Percentiles rank a stretch among this genome's conserved stretches.
Conservation (phyloP, 1,140 invertebrate genomes). For the Hylaeus anthracinus region DNA sequence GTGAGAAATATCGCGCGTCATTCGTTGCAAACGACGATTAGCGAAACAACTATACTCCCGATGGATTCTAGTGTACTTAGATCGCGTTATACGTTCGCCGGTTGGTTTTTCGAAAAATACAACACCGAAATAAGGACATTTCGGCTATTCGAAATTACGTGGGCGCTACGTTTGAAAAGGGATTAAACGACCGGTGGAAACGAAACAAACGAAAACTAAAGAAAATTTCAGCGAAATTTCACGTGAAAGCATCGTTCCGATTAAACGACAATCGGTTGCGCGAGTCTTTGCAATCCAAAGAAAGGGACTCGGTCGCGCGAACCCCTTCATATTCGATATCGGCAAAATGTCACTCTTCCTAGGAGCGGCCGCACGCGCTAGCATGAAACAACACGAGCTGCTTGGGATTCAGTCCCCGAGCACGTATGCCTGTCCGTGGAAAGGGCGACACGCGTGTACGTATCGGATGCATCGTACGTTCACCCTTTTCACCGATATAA, state of each 20-base stretch:
- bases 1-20: conserved; percentile 31
- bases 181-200: conserved; percentile 44
- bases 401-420: conserved; percentile 43
- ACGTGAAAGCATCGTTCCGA: background rate
- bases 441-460: conserved; percentile 39
- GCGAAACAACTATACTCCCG: conserved; percentile 20
- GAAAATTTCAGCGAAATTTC: background rate
- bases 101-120: no score
- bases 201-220: background rate
- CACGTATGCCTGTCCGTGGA: conserved; percentile 51
- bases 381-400: conserved; percentile 21
- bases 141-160: no score
- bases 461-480: conserved; percentile 39
- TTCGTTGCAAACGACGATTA: conserved; percentile 26
- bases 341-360: conserved; percentile 55
- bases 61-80: conserved; percentile 8
- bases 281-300: conserved; percentile 33
- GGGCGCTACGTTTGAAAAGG: background rate
- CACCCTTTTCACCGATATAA: conserved; percentile 26
- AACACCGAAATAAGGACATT: no score
- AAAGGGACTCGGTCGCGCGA: conserved; percentile 45
- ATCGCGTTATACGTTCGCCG: background rate
- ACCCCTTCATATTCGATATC: conserved; percentile 55
- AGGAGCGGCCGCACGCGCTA: conserved; percentile 31
- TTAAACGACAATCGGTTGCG: background rate